Conservation (phyloP, 2,797 vertebrate species). For the Sebastes kiyomatsui region DNA sequence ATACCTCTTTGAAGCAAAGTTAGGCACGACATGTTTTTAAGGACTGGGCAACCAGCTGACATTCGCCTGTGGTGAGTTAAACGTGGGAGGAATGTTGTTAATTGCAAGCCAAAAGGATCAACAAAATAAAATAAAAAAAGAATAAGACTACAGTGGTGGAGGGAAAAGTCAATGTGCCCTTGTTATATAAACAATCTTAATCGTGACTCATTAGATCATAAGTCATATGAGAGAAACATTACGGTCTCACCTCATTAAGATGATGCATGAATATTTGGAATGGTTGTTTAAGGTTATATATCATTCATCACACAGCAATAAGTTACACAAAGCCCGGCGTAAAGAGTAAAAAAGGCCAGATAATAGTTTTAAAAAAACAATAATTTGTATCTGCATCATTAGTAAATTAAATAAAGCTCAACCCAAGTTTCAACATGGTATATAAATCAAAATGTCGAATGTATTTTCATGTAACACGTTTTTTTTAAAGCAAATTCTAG, state of each 20-base stretch:
- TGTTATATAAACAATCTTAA: neutral
- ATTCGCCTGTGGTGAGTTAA: slow-evolving; percentile 41
- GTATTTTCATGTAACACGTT: neutral
- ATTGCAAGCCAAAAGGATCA: neutral
- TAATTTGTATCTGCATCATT: neutral
- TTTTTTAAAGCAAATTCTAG: slow-evolving; percentile 30
- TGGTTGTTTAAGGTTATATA: neutral
- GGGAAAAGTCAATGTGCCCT: neutral
- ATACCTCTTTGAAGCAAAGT: slow-evolving; percentile 25
- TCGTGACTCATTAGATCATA: neutral
- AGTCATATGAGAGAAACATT: neutral
- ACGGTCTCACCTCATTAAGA: neutral
- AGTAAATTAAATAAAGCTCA: slow-evolving; percentile 49
- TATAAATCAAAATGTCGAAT: slow-evolving; percentile 26
- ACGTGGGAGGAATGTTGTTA: neutral
- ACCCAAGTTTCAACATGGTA: slow-evolving; percentile 20
- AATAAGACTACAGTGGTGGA: slow-evolving; percentile 18
- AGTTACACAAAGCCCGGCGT: slow-evolving; percentile 20
- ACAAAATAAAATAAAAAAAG: neutral
- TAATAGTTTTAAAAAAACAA: neutral
- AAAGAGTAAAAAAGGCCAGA: slow-evolving; percentile 20
- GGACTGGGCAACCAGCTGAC: slow-evolving; percentile 22
- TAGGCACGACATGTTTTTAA: slow-evolving; percentile 42
- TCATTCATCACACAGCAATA: slow-evolving; percentile 16
- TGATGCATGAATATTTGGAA: slow-evolving; percentile 14